These are phyloP conservation scores for Xiphophorus hellerii DNA, from an alignment of 2,113 vertebrate genomes.

Conservation along the genomic window DNA sequence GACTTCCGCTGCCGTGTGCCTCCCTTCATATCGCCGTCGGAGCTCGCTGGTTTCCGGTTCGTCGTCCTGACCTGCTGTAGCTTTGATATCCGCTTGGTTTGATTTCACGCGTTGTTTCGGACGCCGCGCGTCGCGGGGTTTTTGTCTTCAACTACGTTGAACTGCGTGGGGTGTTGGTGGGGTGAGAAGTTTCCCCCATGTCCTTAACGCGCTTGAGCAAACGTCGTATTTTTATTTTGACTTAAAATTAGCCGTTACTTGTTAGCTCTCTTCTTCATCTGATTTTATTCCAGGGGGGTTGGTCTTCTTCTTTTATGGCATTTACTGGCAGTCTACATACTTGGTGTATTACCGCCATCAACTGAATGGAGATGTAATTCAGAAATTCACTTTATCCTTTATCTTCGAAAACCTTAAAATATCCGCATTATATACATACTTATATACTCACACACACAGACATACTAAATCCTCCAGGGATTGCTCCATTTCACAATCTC, in stretches of 20 bases:
- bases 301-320: no score
- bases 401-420: no score
- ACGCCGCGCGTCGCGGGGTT: not conserved
- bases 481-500: constrained; percentile 31
- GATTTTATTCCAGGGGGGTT: constrained; percentile 48
- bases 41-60: constrained; percentile 39
- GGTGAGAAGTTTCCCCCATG: constrained; percentile 16
- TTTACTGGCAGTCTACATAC: no score
- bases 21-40: constrained; percentile 25
- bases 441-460: no score
- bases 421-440: no score
- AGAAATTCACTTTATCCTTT: no score
- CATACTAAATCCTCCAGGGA: no score
- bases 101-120: constrained; percentile 5
- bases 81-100: constrained; percentile 10
- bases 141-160: constrained; percentile 27
- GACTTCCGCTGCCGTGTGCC: constrained; percentile 10
- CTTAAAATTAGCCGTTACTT: constrained; percentile 47
- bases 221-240: constrained; percentile 48
- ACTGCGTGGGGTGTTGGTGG: constrained; percentile 18
- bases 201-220: constrained; percentile 32
- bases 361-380: no score
- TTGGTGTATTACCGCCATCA: no score
- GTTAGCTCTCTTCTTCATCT: constrained; percentile 33
- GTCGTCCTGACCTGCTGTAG: constrained; percentile 23